Evolutionary conservation across 2,888 invertebrate species (phyloP), one percentile per base, ranked within the genome.

Genomic region (Electrophaes corylata): DNA sequence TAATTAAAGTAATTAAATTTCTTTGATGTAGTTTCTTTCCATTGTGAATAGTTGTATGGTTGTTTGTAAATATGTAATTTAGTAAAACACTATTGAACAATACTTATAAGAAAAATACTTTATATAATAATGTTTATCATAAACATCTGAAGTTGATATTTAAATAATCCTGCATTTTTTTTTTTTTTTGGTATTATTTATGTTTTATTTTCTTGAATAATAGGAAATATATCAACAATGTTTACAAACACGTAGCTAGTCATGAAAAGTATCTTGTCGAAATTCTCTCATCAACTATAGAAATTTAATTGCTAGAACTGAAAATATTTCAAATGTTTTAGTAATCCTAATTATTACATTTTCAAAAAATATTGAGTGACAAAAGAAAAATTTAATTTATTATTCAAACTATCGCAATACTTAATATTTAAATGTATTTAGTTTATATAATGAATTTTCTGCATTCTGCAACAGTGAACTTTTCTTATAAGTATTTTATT

Each of bases 11-110:
- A 54, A 80, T 66, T 62, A 70, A 77, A 73, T 79, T 84, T 79
- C 79, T 86, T 86, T 83, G 78, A 73, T 83, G 91, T 90, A 89
- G 90, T 89, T 89, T 86, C 85, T 87, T 88, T 86, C 83, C 84
- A 79, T 79, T 79, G 77, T 79, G 69, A 73, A 76, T 77, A 79
- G 65, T 45, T 39, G 67, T 77, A 78, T 80, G 75, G 73, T 73
- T 73, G 77, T 78, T 75, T 76, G 74, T 77, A 69, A 35, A 67
- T 72, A 75, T 66, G 71, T 78, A 74, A 64, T 62, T 62, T 67
- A 63, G 56, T 56, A 41, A 37, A 51, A 44, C 35, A 43, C 43
- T 43, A 33, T 54, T 6, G 8, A 18, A 45, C 16, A 20, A 23
- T 45, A 45, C 37, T 35, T 45, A 11, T 41, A 46, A 33, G 14